phyloP scores from a whole-genome alignment of 2,113 vertebrate species.

The Paralichthys olivaceus region DNA sequence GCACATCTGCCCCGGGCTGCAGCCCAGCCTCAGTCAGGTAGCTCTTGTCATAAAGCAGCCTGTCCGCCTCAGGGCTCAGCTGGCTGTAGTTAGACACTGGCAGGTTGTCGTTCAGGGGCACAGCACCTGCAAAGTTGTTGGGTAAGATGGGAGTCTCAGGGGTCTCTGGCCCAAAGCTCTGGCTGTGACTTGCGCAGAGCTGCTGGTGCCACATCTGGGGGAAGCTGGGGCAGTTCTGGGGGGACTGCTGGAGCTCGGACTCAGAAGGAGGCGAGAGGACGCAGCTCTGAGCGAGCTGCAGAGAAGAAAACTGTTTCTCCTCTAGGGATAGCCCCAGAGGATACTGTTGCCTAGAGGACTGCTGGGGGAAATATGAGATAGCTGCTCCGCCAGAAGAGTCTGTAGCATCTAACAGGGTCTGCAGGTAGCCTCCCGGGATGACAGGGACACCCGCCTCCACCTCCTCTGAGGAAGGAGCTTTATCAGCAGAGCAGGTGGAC shows the following conservation, averaged over 20 bases:
- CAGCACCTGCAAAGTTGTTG: slow-evolving; percentile 83
- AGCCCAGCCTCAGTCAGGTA: slow-evolving; percentile 90
- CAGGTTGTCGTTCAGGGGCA: slow-evolving; percentile 83
- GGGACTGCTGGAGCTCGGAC: slow-evolving; percentile 94
- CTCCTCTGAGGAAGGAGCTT: slow-evolving; percentile 88
- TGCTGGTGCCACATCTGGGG: slow-evolving; percentile 87
- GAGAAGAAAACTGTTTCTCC: slow-evolving; percentile 90
- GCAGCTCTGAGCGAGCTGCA: slow-evolving; percentile 92
- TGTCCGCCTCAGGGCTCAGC: slow-evolving; percentile 88
- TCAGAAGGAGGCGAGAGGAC: slow-evolving; percentile 94
- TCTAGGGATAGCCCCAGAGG: slow-evolving; percentile 85
- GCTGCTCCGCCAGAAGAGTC: slow-evolving; percentile 89
- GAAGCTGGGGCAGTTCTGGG: slow-evolving; percentile 89
- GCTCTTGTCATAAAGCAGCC: slow-evolving; percentile 93
- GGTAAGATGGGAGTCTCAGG: slow-evolving; percentile 85
- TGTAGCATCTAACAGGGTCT: slow-evolving; percentile 96
- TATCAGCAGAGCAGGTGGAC: slow-evolving; percentile 91
- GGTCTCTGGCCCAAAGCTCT: slow-evolving; percentile 86
- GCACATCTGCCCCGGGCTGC: slow-evolving; percentile 91
- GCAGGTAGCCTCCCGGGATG: slow-evolving; percentile 97
- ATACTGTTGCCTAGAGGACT: slow-evolving; percentile 87
- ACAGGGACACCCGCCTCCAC: slow-evolving; percentile 91
- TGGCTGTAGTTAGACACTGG: slow-evolving; percentile 88
- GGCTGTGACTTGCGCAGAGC: slow-evolving; percentile 76
- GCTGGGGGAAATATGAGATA: slow-evolving; percentile 92